Evolutionary conservation across 2,888 invertebrate species (phyloP).

Genomic region (Aporophyla nigra): DNA sequence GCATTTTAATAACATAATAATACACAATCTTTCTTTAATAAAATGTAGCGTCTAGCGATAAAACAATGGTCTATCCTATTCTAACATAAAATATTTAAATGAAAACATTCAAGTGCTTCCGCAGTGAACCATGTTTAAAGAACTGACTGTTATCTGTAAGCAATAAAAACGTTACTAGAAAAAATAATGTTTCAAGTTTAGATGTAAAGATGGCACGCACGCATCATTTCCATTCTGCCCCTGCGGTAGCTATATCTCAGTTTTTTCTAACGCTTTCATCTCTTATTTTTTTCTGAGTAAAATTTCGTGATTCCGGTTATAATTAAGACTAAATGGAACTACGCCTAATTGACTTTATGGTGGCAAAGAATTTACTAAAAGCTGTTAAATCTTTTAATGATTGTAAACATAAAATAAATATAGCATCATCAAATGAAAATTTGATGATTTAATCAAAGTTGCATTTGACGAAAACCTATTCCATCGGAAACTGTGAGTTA

Average conservation of each 20-base stretch:
- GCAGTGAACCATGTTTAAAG: not conserved
- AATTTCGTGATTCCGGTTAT: slow-evolving; percentile 32
- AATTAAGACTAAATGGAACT: slow-evolving; percentile 49
- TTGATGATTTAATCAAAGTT: not conserved
- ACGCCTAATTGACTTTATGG: slow-evolving; percentile 28
- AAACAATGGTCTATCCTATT: slow-evolving; percentile 20
- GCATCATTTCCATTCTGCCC: slow-evolving; percentile 57
- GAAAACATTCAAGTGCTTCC: slow-evolving; percentile 18
- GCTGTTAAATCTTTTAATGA: slow-evolving; percentile 6
- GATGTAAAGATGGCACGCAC: slow-evolving; percentile 55
- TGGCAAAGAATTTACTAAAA: slow-evolving; percentile 16
- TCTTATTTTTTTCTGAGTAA: slow-evolving; percentile 34
- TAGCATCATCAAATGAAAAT: not conserved
- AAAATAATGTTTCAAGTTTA: slow-evolving; percentile 35
- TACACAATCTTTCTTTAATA: not conserved
- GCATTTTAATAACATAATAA: not conserved
- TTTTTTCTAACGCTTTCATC: slow-evolving; percentile 58
- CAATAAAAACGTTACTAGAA: slow-evolving; percentile 45
- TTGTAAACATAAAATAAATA: slow-evolving; percentile 6
- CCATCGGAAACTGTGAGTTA: not conserved
- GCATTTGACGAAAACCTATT: not conserved
- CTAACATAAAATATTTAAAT: not conserved
- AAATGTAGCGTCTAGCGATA: not conserved
- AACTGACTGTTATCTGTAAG: slow-evolving; percentile 22
- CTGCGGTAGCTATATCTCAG: slow-evolving; percentile 14